Evolutionary conservation across 2,797 vertebrate species (phyloP), one percentile per base, ranked within the genome.

Genomic region (Knipowitschia caucasica): DNA sequence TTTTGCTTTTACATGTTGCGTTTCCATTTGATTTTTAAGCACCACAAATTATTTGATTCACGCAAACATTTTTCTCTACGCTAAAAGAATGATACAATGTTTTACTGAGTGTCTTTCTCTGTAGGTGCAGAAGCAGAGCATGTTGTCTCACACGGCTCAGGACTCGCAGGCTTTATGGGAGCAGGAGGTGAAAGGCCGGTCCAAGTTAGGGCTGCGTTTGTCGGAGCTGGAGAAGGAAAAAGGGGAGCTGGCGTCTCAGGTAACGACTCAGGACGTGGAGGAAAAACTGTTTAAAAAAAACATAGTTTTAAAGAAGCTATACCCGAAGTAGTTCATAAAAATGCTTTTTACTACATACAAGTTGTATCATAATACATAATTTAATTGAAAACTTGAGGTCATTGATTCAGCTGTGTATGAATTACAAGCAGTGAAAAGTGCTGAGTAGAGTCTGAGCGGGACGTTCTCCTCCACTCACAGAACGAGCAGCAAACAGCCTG

Each of bases 171-270:
- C 78, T 21, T 59, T 93, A 39, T 94, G 92, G 93, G 92, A 95
- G 71, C 91, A 94, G 62, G 91, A 95, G 46, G 63, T 94, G 50
- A 95, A 93, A 81, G 88, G 86, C 55, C 91, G 88, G 55, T 91
- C 89, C 1, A 89, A 85, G 63, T 76, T 95, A 0, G 90, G 92
- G 43, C 78, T 93, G 53, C 90, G 89, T 18, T 64, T 94, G 69
- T 89, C 91, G 58, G 91, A 94, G 68, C 83, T 94, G 11, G 91
- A 92, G 33, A 93, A 87, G 44, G 91, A 94, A 62, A 95, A 92
- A 64, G 78, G 78, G 72, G 91, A 93, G 3, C 83, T 94, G 27
- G 75, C 58, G 45, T 83, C 77, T 47, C 91, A 93, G 90, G 94
- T 94, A 66, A 77, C 3, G 14, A 53, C 2, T 11, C 23, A 2